Evolutionary conservation across 2,113 vertebrate genomes (phyloP).

Genomic region (Sciurus niger): DNA sequence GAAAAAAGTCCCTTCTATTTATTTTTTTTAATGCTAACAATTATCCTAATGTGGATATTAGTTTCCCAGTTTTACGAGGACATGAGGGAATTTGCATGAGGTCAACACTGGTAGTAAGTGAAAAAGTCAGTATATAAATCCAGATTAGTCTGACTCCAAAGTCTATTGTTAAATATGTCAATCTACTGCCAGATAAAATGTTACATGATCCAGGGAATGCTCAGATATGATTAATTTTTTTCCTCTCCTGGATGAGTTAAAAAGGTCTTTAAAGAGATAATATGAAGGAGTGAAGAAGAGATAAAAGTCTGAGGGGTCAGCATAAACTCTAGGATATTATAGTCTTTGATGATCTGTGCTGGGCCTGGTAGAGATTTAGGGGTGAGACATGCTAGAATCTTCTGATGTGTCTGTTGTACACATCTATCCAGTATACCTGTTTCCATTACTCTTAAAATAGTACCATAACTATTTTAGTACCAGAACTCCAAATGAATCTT

Average conservation of each 20-base stretch:
- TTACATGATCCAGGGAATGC: not conserved
- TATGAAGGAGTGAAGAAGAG: not conserved
- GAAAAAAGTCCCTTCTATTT: not conserved
- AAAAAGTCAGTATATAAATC: not conserved
- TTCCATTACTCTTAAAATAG: not conserved
- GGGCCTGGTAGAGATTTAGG: not conserved
- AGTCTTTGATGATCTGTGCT: not conserved
- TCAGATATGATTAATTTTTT: constrained; percentile 11
- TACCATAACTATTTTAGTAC: too few species aligned
- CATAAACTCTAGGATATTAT: not conserved
- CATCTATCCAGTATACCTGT: not conserved
- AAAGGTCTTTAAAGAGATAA: not conserved
- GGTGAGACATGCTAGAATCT: not conserved
- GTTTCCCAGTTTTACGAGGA: not conserved
- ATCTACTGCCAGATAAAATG: not conserved
- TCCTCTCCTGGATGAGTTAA: not conserved
- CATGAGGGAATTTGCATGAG: not conserved
- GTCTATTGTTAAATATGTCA: constrained; percentile 41
- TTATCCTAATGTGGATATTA: not conserved
- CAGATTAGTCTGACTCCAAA: not conserved
- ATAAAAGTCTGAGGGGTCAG: not conserved
- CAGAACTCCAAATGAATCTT: not conserved
- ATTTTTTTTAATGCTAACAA: not conserved
- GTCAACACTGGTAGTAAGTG: not conserved
- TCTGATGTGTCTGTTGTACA: not conserved